Evolutionary conservation across 2,888 invertebrate genomes (phyloP).

Genomic region (Pterostichus niger): DNA sequence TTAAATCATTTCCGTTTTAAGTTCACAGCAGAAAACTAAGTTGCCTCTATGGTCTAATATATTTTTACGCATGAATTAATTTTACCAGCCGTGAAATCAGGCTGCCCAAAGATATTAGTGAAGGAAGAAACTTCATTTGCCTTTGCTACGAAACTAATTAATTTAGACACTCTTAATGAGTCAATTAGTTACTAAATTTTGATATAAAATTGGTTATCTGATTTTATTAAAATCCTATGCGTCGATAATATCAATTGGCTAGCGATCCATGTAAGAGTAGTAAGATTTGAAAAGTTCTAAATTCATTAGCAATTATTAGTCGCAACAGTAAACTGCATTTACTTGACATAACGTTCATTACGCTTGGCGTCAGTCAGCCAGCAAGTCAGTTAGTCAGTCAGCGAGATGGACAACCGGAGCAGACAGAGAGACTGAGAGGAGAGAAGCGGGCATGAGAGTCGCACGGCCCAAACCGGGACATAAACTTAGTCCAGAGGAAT

Average conservation of each 20-base stretch:
- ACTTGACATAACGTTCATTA: slow-evolving; percentile 59
- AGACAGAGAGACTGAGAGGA: slow-evolving; percentile 17
- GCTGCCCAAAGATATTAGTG: too few relatives aligned
- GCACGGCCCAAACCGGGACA: slow-evolving; percentile 64
- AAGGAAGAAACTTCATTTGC: too few relatives aligned
- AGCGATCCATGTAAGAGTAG: slow-evolving; percentile 1
- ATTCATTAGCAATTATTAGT: slow-evolving; percentile 45
- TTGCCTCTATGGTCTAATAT: too few relatives aligned
- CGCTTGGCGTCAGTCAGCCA: slow-evolving; percentile 51
- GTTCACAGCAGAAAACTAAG: too few relatives aligned
- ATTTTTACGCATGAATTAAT: too few relatives aligned
- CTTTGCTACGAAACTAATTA: too few relatives aligned
- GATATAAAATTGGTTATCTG: neutral
- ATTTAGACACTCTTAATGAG: too few relatives aligned
- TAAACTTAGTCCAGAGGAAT: slow-evolving; percentile 66
- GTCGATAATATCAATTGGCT: neutral
- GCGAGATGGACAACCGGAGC: slow-evolving; percentile 30
- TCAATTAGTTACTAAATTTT: neutral
- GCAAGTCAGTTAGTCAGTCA: slow-evolving; percentile 48
- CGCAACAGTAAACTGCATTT: slow-evolving; percentile 32
- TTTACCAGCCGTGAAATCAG: too few relatives aligned
- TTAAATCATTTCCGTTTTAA: too few relatives aligned
- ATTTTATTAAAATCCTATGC: neutral
- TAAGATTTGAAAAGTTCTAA: slow-evolving; percentile 28
- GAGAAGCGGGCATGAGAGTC: slow-evolving; percentile 42